Percentiles rank a stretch among this genome's conserved stretches.
These are phyloP conservation scores for Clarias laeviceps DNA, from an alignment of 2,797 vertebrate species.

Conservation along the genomic window DNA sequence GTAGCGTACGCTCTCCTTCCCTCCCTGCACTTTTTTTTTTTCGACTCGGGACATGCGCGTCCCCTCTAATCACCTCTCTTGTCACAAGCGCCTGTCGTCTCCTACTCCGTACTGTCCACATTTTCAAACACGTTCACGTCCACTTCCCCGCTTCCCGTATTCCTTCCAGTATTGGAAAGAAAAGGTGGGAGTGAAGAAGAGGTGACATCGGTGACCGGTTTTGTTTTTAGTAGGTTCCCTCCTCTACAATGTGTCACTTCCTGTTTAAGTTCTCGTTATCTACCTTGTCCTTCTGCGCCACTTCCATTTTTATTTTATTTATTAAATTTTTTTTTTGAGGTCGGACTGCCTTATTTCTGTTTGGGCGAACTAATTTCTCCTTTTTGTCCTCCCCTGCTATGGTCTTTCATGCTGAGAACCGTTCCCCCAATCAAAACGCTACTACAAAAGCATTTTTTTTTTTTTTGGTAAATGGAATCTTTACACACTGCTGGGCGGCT, in stretches of 20 bases:
- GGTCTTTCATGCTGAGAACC: slow-evolving; percentile 57
- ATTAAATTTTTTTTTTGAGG: slow-evolving; percentile 27
- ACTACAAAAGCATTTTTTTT: slow-evolving; percentile 37
- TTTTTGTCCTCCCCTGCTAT: slow-evolving; percentile 53
- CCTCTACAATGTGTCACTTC: slow-evolving; percentile 48
- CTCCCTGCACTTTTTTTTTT: slow-evolving; percentile 2
- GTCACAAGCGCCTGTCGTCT: slow-evolving; percentile 44
- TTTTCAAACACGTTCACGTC: slow-evolving; percentile 50
- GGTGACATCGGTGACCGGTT: slow-evolving; percentile 37
- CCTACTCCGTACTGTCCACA: slow-evolving; percentile 1
- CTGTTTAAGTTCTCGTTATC: slow-evolving; percentile 55
- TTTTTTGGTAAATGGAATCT: slow-evolving; percentile 56
- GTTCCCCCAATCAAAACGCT: slow-evolving; percentile 51
- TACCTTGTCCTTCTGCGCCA: slow-evolving; percentile 35
- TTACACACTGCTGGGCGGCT: slow-evolving; percentile 61
- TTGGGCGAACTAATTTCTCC: slow-evolving; percentile 48
- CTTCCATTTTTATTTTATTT: background rate
- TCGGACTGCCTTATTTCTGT: slow-evolving; percentile 51
- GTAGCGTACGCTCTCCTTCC: slow-evolving; percentile 17
- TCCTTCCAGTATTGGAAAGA: background rate
- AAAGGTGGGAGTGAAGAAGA: background rate
- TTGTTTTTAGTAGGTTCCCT: slow-evolving; percentile 41
- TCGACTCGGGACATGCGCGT: slow-evolving; percentile 29
- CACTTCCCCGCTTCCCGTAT: slow-evolving; percentile 2
- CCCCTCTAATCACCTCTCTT: slow-evolving; percentile 17